Evolutionary conservation across 2,888 invertebrate genomes (phyloP), one percentile per base, ranked within the genome.

Genomic region (Lymantria dispar): DNA sequence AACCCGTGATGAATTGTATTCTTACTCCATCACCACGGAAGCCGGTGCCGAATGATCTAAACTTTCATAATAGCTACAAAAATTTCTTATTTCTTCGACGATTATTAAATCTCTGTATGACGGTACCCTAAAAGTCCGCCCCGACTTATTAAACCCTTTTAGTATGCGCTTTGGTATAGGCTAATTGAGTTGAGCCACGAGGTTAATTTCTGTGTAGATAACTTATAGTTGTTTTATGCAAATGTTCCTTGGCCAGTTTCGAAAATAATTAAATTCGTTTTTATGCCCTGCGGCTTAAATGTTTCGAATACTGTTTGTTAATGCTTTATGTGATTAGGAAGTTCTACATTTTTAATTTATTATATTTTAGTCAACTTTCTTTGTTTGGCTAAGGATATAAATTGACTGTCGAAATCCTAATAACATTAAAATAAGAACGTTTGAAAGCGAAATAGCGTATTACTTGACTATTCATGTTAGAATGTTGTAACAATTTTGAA

Each of bases 161-260:
- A 86, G 83, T 84, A 85, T 85, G 74, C 85, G 74, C 74, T 74
- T 79, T 74, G 81, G 78, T 82, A 81, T 76, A 74, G 69, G 71
- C 87, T 87, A 88, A 87, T 89, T 87, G 85, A 87, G 87, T 79
- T 74, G 82, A 83, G 78, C 72, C 80, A 78, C 72, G 78, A 85
- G 85, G 87, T 89, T 89, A 89, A 90, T 86, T 87, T 82, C 81
- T 79, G 79, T 80, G 74, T 74, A 66, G 78, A 84, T 91, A 87
- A 91, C 82, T 82, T 87, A 91, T 90, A 77, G 83, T 83, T 79
- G 71, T 85, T 87, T 90, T 87, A 91, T 91, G 90, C 88, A 86
- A 90, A 91, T 90, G 80, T 52, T 62, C 68, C 48, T 64, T 64
- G 73, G 74, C 76, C 67, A 64, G 82, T 73, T 80, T 79, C 72